Evolutionary conservation across 2,797 vertebrate species (phyloP), one percentile per base, ranked within the genome.

Genomic region (Gadopsis bispinosus): DNA sequence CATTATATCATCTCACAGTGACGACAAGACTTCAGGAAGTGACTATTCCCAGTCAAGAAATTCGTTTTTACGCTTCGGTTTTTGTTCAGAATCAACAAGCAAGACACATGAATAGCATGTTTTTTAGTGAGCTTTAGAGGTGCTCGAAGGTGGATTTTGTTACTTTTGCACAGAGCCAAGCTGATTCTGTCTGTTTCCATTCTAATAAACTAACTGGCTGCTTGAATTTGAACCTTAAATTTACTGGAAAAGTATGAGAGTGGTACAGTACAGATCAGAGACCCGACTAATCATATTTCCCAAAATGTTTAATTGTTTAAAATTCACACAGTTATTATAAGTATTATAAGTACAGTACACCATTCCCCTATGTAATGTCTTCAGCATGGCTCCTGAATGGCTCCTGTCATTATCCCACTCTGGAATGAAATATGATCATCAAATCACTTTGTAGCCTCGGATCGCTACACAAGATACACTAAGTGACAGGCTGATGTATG

Each of bases 401-500:
- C 41, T 73, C 11, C 11, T 50, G 5, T 74, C 53, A 17, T 61
- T 16, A 70, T 0, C 33, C 31, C 53, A 73, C 29, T 51, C 14
- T 35, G 9, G 2, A 37, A 29, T 74, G 70, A 88, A 84, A 87
- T 59, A 41, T 73, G 31, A 81, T 65, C 80, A 45, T 75, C 71
- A 65, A 55, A 73, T 45, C 60, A 51, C 31, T 75, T 55, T 47
- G 31, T 19, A 62, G 60, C 4, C 29, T 50, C 19, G 4, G 54
- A 65, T 8, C 0, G 0, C 39, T 19, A 26, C 31, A 73, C 37
- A n/a, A 61, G 29, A 75, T 37, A 58, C 63, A 20, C 37, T 51
- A 6, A 1, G 35, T 7, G 71, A 82, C 73, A 87, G 71, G 54
- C 75, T 72, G 71, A 83, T 13, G 3, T 60, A 75, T 63, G 65